A percentile compares a stretch with the other conserved stretches of the same genome.
Evolutionary conservation across 2,888 invertebrate species (phyloP).

Genomic region (Nycteola revayana): DNA sequence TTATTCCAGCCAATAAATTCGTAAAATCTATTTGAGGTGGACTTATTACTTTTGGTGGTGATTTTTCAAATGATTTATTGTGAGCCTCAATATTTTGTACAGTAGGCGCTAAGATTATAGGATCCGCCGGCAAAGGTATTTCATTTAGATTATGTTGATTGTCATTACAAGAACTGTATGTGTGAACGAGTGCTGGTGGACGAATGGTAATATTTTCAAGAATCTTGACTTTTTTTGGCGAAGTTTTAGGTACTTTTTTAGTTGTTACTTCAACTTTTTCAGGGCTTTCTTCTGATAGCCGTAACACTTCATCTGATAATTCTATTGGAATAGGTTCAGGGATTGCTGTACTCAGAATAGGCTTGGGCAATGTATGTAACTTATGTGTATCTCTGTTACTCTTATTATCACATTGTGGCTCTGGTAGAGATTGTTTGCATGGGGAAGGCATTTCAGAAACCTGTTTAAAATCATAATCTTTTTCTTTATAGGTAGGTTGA

Average conservation of each 20-base stretch:
- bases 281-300: constrained; percentile 28
- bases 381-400: background rate
- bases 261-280: constrained; percentile 10
- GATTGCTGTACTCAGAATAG: constrained; percentile 1
- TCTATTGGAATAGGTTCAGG: constrained; percentile 41
- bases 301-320: constrained; percentile 46
- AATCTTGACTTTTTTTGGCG: constrained; percentile 59
- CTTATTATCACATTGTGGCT: background rate
- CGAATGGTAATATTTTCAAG: constrained; percentile 62
- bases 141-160: constrained; percentile 10
- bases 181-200: constrained; percentile 33
- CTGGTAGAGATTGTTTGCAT: constrained; percentile 15
- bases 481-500: background rate
- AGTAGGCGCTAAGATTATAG: constrained; percentile 6
- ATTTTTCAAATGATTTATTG: constrained; percentile 10
- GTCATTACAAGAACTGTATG: constrained; percentile 5
- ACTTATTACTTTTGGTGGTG: constrained; percentile 9
- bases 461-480: constrained; percentile 4
- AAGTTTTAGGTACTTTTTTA: constrained; percentile 35
- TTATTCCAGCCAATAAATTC: constrained; percentile 62
- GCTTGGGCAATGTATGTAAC: background rate
- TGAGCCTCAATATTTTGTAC: constrained; percentile 11
- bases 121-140: constrained; percentile 11
- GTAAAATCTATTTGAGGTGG: constrained; percentile 51
- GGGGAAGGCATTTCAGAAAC: constrained; percentile 32